Percentiles rank a stretch among this genome's conserved stretches.
Evolutionary conservation across 2,113 vertebrate species (phyloP).

Genomic region (Psilopogon haemacephalus): DNA sequence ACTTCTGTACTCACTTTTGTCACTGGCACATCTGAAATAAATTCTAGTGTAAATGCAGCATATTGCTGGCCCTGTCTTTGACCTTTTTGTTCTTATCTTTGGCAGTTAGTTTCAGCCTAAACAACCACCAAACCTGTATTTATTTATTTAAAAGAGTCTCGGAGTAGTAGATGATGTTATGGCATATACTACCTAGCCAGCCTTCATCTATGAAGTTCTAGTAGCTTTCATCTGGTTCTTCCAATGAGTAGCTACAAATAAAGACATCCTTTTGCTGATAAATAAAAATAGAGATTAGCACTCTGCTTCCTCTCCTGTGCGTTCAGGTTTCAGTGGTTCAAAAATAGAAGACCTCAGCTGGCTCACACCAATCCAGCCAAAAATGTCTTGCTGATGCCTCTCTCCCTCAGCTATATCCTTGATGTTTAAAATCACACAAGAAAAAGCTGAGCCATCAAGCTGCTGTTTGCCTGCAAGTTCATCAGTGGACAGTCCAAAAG

Average conservation of each 20-base stretch:
- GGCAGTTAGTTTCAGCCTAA: background rate
- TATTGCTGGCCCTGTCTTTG: background rate
- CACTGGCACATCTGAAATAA: background rate
- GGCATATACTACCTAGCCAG: background rate
- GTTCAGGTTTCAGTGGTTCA: background rate
- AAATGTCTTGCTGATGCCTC: background rate
- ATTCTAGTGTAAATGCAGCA: background rate
- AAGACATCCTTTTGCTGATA: background rate
- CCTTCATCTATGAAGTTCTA: background rate
- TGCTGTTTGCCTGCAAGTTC: background rate
- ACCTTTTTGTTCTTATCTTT: background rate
- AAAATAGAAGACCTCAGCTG: background rate
- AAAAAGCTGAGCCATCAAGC: background rate
- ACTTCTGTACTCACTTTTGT: background rate
- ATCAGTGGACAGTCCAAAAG: background rate
- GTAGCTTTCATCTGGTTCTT: background rate
- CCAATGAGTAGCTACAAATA: background rate
- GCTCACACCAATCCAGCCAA: background rate
- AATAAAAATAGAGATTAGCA: background rate
- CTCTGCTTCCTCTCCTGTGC: background rate
- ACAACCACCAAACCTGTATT: background rate
- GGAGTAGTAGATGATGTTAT: background rate
- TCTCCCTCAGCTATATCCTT: background rate
- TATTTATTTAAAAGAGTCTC: background rate
- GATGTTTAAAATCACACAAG: background rate